Conservation (phyloP, 2,113 vertebrate genomes). For the Echinops telfairi region DNA sequence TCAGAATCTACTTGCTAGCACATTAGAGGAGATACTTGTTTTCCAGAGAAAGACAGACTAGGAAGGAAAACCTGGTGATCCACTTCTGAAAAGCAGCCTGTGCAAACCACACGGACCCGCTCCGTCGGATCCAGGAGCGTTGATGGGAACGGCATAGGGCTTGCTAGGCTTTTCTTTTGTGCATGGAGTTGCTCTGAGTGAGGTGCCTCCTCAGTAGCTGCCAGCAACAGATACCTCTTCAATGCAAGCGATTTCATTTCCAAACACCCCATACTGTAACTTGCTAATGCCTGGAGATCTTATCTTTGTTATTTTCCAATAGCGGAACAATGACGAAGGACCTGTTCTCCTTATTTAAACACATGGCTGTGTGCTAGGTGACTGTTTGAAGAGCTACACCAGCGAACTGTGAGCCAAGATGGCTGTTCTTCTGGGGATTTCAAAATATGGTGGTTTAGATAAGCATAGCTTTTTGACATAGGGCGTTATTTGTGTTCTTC, state of each 20-base stretch:
- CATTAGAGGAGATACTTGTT: not conserved
- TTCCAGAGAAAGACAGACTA: not conserved
- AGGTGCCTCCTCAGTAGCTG: not conserved
- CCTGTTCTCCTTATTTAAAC: conserved; percentile 64
- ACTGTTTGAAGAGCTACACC: conserved; percentile 44
- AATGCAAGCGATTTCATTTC: not conserved
- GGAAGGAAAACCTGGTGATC: not conserved
- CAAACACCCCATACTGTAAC: not conserved
- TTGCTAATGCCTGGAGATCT: not conserved
- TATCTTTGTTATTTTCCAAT: conserved; percentile 22
- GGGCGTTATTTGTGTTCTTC: not conserved
- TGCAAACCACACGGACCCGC: not conserved
- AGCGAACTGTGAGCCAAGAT: conserved; percentile 25
- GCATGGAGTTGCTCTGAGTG: not conserved
- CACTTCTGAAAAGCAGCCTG: not conserved
- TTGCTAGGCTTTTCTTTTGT: not conserved
- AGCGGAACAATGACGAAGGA: conserved; percentile 17
- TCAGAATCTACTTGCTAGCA: not conserved
- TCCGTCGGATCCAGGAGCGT: not conserved
- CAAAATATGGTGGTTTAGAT: conserved; percentile 45
- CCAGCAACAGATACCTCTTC: not conserved
- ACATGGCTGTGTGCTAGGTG: not conserved
- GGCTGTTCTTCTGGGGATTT: conserved; percentile 19
- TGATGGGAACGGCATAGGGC: not conserved
- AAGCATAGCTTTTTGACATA: conserved; percentile 52